Conservation (phyloP, 2,888 invertebrate species). For the Melinaea menophilus region DNA sequence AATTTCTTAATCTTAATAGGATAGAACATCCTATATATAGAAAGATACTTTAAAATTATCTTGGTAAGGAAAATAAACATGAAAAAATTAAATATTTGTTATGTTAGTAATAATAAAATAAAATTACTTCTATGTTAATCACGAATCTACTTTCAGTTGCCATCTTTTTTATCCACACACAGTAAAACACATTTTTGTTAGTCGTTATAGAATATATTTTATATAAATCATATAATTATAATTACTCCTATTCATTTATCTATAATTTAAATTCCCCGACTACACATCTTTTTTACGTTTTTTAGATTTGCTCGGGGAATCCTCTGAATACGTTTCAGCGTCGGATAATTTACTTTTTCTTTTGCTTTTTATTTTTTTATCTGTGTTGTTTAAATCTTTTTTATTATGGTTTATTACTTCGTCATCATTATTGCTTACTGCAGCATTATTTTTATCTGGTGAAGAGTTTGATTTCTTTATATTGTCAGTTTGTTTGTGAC, state of each 20-base stretch:
- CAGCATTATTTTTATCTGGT: constrained; percentile 39
- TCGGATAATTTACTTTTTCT: constrained; percentile 47
- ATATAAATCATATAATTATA: constrained; percentile 10
- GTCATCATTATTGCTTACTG: constrained; percentile 32
- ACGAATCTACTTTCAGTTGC: too few relatives aligned
- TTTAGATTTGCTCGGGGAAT: constrained; percentile 45
- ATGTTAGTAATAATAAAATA: too few relatives aligned
- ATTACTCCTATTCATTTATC: neutral
- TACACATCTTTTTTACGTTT: constrained; percentile 53
- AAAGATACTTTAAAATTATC: too few relatives aligned
- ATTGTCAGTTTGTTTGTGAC: constrained; percentile 46
- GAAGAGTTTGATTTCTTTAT: constrained; percentile 43
- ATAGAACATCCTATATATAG: too few relatives aligned
- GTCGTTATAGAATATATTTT: constrained; percentile 6
- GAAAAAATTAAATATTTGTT: too few relatives aligned
- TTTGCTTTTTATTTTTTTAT: constrained; percentile 48
- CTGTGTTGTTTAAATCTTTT: constrained; percentile 38
- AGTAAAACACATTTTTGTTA: too few relatives aligned
- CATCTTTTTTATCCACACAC: too few relatives aligned
- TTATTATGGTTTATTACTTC: constrained; percentile 35
- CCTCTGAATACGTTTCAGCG: constrained; percentile 45
- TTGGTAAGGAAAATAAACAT: too few relatives aligned
- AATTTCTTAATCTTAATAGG: too few relatives aligned
- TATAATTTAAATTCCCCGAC: neutral
- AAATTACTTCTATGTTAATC: too few relatives aligned